Base-by-base conservation (phyloP, 2,113 vertebrate genomes). In the Coryphaenoides rupestris region DNA sequence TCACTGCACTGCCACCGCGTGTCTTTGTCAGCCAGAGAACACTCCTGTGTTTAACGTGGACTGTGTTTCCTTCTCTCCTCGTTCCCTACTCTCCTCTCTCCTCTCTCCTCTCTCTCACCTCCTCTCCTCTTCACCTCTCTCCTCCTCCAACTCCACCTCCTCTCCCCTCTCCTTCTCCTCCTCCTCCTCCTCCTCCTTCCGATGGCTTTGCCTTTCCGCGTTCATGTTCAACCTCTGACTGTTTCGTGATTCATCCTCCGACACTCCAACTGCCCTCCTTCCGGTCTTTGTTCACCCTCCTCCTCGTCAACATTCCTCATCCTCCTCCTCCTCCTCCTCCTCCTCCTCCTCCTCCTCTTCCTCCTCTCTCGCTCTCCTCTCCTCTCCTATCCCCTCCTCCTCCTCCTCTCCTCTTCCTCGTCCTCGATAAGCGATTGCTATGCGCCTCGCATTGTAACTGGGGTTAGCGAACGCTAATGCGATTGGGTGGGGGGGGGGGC, bases 401-500 rank as follows among this genome's bases (percentile, higher is more conserved):
- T 16, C n/a, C 14, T n/a, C 3, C 16, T 13, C 21, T 14, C 47
- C 26, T 16, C 21, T 58, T 47, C 23, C 16, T 24, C 23, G 12
- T 52, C 58, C 21, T 19, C 22, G 21, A 61, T 46, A 19, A 24
- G 22, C 47, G 6, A 59, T 70, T 70, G 59, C 26, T 49, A 59
- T 59, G 55, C 70, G 50, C 49, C 68, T 70, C 17, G 49, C 72
- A 60, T 75, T 60, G 15, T 21, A 16, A 73, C 73, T 78, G 80
- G 77, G 77, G 75, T 84, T 79, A 16, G 74, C 70, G 85, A 74
- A 62, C 47, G 60, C 58, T 72, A 66, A 81, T 73, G 68, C 19
- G 28, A 56, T 71, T 13, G 9, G 24, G 15, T 13, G 9, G 24
- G 15, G 55, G 28, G 49, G 28, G 64, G 58, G 50, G 16, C 17